Conservation (phyloP, 2,113 vertebrate species). For the Nycticebus coucang region DNA sequence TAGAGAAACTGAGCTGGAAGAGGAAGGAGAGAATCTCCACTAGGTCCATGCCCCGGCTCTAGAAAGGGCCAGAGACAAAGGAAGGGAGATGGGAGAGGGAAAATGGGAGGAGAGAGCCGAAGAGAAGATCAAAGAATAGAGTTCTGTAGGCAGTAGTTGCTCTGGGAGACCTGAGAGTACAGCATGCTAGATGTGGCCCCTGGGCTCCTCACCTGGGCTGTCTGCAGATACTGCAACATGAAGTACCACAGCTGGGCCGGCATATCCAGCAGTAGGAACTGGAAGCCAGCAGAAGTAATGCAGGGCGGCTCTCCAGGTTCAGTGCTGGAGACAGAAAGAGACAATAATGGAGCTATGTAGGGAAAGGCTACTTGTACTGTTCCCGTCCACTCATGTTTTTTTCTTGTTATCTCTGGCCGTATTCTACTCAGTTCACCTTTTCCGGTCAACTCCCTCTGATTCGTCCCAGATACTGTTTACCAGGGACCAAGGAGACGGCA, state of each 20-base stretch:
- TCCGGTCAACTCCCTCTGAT: background rate
- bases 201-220: slow-evolving; percentile 88
- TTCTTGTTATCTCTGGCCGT: background rate
- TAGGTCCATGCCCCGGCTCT: slow-evolving; percentile 94
- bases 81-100: background rate
- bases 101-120: background rate
- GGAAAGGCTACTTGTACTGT: background rate
- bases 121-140: background rate
- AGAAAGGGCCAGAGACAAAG: background rate
- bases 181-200: fast-evolving
- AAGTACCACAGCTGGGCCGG: slow-evolving; percentile 96
- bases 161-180: background rate
- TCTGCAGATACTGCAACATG: slow-evolving; percentile 94
- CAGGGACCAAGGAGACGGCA: background rate
- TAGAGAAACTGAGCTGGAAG: slow-evolving; percentile 96
- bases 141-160: background rate
- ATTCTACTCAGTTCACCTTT: background rate
- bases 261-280: slow-evolving; percentile 94
- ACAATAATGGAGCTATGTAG: background rate
- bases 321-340: slow-evolving; percentile 65
- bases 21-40: slow-evolving; percentile 96
- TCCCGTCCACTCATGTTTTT: background rate
- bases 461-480: background rate
- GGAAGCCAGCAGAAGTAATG: slow-evolving; percentile 95
- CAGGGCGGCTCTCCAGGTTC: slow-evolving; percentile 92